Evolutionary conservation across 2,113 vertebrate genomes (phyloP).

Genomic region (Nibea coibor): DNA sequence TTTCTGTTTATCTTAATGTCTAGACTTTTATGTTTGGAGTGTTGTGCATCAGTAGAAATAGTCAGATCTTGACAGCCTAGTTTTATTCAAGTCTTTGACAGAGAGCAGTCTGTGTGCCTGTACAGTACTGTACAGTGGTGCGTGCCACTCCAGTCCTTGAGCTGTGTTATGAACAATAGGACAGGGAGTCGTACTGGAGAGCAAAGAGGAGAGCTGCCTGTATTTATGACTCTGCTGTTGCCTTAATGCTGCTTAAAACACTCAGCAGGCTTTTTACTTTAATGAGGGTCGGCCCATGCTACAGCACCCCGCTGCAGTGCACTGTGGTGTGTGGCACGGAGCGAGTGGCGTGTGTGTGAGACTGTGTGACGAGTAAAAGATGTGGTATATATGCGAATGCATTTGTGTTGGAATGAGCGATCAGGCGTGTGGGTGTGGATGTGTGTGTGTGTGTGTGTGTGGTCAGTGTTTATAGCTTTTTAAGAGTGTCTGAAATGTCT

Average conservation of each 20-base stretch:
- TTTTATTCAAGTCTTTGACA: slow-evolving; percentile 23
- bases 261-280: slow-evolving; percentile 79
- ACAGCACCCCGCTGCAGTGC: slow-evolving; percentile 58
- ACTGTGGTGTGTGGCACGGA: slow-evolving; percentile 19
- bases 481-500: slow-evolving; percentile 52
- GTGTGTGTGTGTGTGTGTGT: slow-evolving; percentile 2
- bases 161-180: slow-evolving; percentile 57
- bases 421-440: neutral
- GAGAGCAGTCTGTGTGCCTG: neutral
- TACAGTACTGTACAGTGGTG: neutral
- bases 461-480: slow-evolving; percentile 34
- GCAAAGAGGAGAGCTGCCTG: slow-evolving; percentile 62
- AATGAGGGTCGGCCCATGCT: slow-evolving; percentile 66
- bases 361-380: slow-evolving; percentile 43
- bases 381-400: slow-evolving; percentile 1
- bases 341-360: slow-evolving; percentile 18
- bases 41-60: neutral
- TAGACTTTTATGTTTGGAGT: neutral
- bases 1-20: neutral
- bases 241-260: slow-evolving; percentile 77
- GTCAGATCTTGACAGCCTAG: slow-evolving; percentile 5
- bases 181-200: slow-evolving; percentile 56
- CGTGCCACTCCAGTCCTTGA: slow-evolving; percentile 42
- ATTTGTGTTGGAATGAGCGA: slow-evolving; percentile 10
- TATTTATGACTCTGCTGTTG: slow-evolving; percentile 68